Evolutionary conservation across 2,113 vertebrate genomes (phyloP), one percentile per base, ranked within the genome.

Genomic region (Leiothrix lutea): DNA sequence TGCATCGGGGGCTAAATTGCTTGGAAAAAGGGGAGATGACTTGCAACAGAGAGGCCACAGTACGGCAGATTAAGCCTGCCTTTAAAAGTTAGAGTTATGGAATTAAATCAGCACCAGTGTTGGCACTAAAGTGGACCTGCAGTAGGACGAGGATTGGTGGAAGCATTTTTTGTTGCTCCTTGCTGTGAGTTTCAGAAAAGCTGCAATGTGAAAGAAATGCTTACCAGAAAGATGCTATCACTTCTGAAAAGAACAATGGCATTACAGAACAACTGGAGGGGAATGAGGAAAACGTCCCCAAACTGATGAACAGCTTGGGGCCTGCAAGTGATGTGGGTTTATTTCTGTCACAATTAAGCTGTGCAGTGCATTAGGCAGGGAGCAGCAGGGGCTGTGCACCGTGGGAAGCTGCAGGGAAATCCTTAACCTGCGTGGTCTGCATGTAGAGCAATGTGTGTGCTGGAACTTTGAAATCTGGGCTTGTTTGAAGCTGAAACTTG

Each of bases 401-500:
- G 15, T 80, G 44, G 64, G 88, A 78, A 88, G 48, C 80, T 72
- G 73, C 84, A 62, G 78, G 87, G 79, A 80, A 92, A 75, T 61
- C 81, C 81, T 92, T 64, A 2, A 4, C 61, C 77, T 61, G 80
- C 61, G 4, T 11, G 61, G 85, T 79, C 58, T 80, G 79, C 58
- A 44, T 61, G 85, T 51, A 73, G 79, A 94, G 21, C 40, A 26
- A 22, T 6, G 7, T 2, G 14, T 14, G 7, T 0, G 4, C 26
- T 74, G 69, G 26, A 74, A 94, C 92, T 96, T 93, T 66, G 87
- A 96, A 96, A 96, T 77, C 74, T 71, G 74, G 51, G 33, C 64
- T 88, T 47, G 60, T 96, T 86, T 96, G 92, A 94, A 92, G 90
- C 38, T 71, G 67, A 71, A 86, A 92, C 85, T 94, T 96, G 79